These are phyloP conservation scores for Neomonachus schauinslandi DNA, from an alignment of 2,113 vertebrate species.

Conservation along the genomic window DNA sequence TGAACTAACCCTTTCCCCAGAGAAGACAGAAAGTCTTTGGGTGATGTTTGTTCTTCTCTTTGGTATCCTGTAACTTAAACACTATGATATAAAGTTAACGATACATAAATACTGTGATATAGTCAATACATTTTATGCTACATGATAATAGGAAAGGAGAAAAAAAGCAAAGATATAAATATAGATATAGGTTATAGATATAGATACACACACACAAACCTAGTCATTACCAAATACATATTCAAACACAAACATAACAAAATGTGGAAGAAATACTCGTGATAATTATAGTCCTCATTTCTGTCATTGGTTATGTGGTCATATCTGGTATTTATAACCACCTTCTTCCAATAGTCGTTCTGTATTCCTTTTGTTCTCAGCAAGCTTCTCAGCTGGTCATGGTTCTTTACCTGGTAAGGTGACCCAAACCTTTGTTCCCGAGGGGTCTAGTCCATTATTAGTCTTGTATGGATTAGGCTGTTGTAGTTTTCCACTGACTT, in stretches of 20 bases:
- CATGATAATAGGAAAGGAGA: neutral
- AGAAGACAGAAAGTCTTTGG: neutral
- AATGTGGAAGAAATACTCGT: neutral
- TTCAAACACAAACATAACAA: neutral
- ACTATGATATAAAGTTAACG: neutral
- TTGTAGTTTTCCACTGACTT: neutral
- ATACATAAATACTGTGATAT: neutral
- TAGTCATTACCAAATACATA: neutral
- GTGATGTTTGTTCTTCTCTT: neutral
- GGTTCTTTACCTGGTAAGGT: neutral
- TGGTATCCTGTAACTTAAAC: neutral
- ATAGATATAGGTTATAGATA: neutral
- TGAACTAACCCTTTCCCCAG: neutral
- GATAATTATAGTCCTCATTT: neutral
- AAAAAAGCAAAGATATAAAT: neutral
- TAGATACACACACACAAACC: neutral
- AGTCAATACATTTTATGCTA: neutral
- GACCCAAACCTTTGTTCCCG: neutral
- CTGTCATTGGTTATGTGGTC: neutral
- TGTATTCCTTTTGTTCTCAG: neutral
- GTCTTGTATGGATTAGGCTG: neutral
- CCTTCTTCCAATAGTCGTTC: neutral
- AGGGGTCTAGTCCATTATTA: neutral
- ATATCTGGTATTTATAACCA: neutral
- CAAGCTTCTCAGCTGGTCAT: neutral